Conservation (phyloP, 1,140 invertebrate genomes). For the Diploscapter pachys region DNA sequence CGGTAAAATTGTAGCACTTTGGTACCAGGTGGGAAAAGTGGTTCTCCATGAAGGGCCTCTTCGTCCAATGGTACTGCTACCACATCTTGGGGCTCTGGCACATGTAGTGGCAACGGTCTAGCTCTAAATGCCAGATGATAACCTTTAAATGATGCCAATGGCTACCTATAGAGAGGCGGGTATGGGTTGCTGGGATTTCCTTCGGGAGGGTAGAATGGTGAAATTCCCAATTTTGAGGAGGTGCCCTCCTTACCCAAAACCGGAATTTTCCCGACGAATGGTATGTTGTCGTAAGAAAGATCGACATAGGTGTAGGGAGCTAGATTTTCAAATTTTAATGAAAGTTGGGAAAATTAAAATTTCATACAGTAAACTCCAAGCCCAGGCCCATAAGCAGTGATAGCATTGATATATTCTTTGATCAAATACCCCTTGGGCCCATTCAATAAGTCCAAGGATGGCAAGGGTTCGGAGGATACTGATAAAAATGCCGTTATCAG, state of each 20-base stretch:
- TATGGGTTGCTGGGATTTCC: conserved; percentile 42
- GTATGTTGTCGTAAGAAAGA: conserved; percentile 42
- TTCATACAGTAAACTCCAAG: conserved; percentile 35
- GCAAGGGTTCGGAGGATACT: conserved; percentile 5
- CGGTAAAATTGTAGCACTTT: not conserved
- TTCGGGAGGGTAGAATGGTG: conserved; percentile 37
- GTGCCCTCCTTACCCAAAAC: conserved; percentile 44
- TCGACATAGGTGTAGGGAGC: conserved; percentile 42
- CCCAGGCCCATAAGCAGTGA: conserved; percentile 43
- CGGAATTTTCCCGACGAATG: conserved; percentile 44
- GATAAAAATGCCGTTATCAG: no score
- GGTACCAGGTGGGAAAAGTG: conserved; percentile 36
- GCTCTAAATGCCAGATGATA: conserved; percentile 25
- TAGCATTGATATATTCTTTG: conserved; percentile 34
- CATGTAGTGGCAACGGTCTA: conserved; percentile 39
- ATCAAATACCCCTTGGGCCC: conserved; percentile 14
- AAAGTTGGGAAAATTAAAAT: not conserved
- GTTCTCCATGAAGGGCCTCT: conserved; percentile 43
- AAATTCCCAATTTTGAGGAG: conserved; percentile 29
- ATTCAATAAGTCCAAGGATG: conserved; percentile 10
- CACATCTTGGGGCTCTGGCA: conserved; percentile 44
- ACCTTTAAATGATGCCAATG: no score
- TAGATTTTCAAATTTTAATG: not conserved
- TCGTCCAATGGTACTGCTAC: conserved; percentile 44
- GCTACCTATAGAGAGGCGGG: conserved; percentile 38